Conservation (phyloP, 2,797 vertebrate genomes). For the Neosalanx taihuensis region DNA sequence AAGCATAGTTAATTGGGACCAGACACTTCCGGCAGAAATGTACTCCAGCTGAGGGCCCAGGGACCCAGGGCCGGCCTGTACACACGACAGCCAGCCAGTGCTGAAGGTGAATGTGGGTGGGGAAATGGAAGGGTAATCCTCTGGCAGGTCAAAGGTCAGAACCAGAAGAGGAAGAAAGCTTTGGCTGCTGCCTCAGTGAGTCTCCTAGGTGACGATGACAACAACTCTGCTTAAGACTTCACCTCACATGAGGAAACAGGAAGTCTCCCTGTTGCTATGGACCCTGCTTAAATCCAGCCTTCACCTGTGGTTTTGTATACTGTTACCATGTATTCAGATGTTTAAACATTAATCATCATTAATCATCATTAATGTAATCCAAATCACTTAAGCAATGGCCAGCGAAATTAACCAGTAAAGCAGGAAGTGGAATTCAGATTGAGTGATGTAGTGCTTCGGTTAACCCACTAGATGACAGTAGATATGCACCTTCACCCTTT, state of each 20-base stretch:
- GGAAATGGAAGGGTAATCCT: conserved; percentile 82
- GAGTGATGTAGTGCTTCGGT: too few relatives aligned
- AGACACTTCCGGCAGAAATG: conserved; percentile 82
- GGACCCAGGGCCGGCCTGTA: conserved; percentile 75
- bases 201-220: conserved; percentile 37
- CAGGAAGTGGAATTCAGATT: too few relatives aligned
- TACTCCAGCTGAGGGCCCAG: conserved; percentile 67
- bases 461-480: background rate
- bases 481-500: background rate
- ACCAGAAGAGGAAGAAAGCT: conserved; percentile 81
- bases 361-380: background rate
- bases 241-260: too few relatives aligned
- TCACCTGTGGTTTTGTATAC: background rate
- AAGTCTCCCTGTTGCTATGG: background rate
- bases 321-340: too few relatives aligned
- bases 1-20: conserved; percentile 8
- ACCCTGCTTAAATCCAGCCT: background rate
- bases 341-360: too few relatives aligned
- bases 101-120: conserved; percentile 81
- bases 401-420: too few relatives aligned
- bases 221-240: background rate
- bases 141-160: conserved; percentile 83
- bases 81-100: conserved; percentile 83
- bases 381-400: too few relatives aligned
- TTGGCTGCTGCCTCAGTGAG: conserved; percentile 67